Evolutionary conservation across 2,113 vertebrate species (phyloP), one percentile per base, ranked within the genome.

Genomic region (human (Homo sapiens)): DNA sequence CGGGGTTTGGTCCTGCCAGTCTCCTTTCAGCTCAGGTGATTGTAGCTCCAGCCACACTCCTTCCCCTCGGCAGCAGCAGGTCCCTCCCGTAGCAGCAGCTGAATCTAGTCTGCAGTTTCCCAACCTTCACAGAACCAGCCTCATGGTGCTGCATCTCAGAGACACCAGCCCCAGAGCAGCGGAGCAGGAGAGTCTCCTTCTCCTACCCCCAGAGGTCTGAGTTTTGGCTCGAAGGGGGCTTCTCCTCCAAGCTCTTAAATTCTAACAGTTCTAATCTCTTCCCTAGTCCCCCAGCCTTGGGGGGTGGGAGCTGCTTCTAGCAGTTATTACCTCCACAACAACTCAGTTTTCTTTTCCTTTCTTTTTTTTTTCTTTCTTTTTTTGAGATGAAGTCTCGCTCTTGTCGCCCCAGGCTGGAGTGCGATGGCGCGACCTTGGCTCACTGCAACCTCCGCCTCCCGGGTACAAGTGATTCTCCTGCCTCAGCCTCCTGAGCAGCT

Each of bases 1-100:
- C 3, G 35, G 5, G 17, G 57, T 17, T 52, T 66, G 25, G 3
- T 2, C 12, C 12, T 16, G 7, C 8, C 2, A 0, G 0, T n/a
- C 59, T 40, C 9, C 64, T 52, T 73, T 30, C 32, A 8, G 35
- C 5, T 27, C 48, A 25, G 9, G 12, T 20, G 30, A 68, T 22
- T 18, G 10, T 27, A 35, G 16, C 23, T 25, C 66, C 17, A n/a
- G 86, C 8, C 13, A 25, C 7, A 5, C 72, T 3, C 3, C 48
- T 76, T 35, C 50, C 70, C n/a, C 27, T 17, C 1, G 1, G 0
- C 3, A 1, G 52, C 23, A 32, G 72, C 43, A 64, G 11, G 12
- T 16, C 8, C 68, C 18, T 68, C 32, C 59, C 1, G 1, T 0
- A 52, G 73, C 64, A 52, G 89, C 50, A 1, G 50, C 9, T 30